Evolutionary conservation across 2,888 invertebrate species (phyloP), one percentile per base, ranked within the genome.

Genomic region (Cremastinae sp.): DNA sequence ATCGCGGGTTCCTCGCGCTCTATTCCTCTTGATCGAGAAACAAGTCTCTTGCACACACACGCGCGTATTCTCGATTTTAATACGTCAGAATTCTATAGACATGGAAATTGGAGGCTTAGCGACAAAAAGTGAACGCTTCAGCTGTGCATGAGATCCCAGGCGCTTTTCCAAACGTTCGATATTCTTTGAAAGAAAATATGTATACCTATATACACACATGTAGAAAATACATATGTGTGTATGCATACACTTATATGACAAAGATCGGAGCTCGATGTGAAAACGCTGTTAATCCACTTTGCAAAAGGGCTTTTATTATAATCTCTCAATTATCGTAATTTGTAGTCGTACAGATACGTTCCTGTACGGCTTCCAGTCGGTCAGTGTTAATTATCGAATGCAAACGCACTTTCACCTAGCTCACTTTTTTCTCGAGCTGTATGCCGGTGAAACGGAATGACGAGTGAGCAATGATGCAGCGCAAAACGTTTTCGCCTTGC

Each of bases 271-370:
- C 22, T 4, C n/a, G 28, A 20, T 4, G 20, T 43, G 12, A 72
- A 66, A 72, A 69, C 35, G 35, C 20, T 51, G 28, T 22, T 64
- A 47, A 72, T 76, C 68, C 72, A 76, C 68, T 76, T 76, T 68
- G 64, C 41, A 45, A 22, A 59, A 41, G 39, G 41, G 72, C 64
- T 76, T 62, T 69, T 64, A 68, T 62, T 59, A 59, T 69, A 72
- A 72, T 69, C 75, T 72, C 62, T 69, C 62, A 69, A 76, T 76
- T 72, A 69, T 75, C 72, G 71, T 75, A 55, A 61, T 75, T 66
- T 43, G 64, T 62, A 47, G 56, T 56, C 55, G 55, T 12, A 22
- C 56, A 20, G 71, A 43, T 20, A 58, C 58, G 37, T 55, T 35
- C 45, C n/a, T 53, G 55, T 16, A 43, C 47, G 70, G 59, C 69